phyloP scores from a whole-genome alignment of 2,113 vertebrate species.

The Oreochromis aureus region DNA sequence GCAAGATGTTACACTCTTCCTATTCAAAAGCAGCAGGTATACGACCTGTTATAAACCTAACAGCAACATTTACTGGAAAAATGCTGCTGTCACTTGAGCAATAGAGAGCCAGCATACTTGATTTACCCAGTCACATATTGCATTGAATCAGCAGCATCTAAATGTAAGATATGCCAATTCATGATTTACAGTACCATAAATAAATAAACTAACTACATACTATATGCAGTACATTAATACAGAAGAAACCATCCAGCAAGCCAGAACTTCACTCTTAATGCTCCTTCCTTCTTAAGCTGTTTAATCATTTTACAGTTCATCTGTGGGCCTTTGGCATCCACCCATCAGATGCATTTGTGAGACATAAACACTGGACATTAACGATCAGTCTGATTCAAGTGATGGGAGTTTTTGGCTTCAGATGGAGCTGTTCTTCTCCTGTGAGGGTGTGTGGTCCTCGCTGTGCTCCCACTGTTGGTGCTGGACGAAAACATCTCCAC shows the following conservation, averaged over 20 bases:
- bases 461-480: neutral
- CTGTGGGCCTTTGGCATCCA: neutral
- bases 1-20: neutral
- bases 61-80: neutral
- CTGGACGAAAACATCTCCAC: neutral
- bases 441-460: neutral
- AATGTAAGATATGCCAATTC: neutral
- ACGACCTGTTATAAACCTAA: neutral
- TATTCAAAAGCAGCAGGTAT: neutral
- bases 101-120: neutral
- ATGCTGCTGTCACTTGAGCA: neutral
- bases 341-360: neutral
- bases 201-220: neutral
- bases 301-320: neutral
- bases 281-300: neutral
- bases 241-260: neutral
- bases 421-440: slow-evolving; percentile 22
- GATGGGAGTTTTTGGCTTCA: neutral
- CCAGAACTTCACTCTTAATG: neutral
- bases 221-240: neutral
- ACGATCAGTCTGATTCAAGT: neutral
- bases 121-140: neutral
- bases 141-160: slow-evolving; percentile 11
- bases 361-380: neutral
- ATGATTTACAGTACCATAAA: neutral